Evolutionary conservation across 2,797 vertebrate species (phyloP).

Genomic region (Cephalopachus bancanus): DNA sequence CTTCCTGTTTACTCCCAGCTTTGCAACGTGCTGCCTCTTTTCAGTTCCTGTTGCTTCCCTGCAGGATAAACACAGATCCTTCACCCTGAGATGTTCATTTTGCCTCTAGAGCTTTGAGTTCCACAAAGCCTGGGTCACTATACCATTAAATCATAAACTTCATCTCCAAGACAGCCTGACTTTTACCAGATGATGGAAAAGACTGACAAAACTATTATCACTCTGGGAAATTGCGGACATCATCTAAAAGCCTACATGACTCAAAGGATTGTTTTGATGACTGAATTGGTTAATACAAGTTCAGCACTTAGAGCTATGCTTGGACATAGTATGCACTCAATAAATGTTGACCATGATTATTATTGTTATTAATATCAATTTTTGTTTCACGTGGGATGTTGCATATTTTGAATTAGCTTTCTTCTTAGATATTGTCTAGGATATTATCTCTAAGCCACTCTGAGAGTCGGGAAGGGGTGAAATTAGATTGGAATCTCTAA

Average conservation of each 20-base stretch:
- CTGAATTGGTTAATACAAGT: neutral
- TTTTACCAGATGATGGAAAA: neutral
- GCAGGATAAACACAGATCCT: neutral
- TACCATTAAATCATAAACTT: neutral
- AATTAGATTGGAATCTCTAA: neutral
- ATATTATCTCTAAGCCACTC: neutral
- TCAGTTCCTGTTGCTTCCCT: neutral
- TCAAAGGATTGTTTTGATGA: neutral
- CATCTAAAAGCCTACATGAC: neutral
- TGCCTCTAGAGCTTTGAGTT: neutral
- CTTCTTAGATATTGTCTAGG: neutral
- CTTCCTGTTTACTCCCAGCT: neutral
- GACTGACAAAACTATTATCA: neutral
- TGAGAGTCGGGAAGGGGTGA: neutral
- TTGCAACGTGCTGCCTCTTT: neutral
- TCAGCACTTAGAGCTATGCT: neutral
- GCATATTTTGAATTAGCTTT: neutral
- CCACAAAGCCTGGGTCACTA: neutral
- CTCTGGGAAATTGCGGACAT: neutral
- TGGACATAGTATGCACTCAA: neutral
- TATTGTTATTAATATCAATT: neutral
- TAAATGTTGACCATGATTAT: neutral
- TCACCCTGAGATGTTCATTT: neutral
- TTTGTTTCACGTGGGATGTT: neutral
- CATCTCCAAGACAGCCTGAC: neutral